A percentile compares a stretch with the other conserved stretches of the same genome.
Conservation (phyloP, 2,113 vertebrate species). For the Pseudorhombus dupliciocellatus region DNA sequence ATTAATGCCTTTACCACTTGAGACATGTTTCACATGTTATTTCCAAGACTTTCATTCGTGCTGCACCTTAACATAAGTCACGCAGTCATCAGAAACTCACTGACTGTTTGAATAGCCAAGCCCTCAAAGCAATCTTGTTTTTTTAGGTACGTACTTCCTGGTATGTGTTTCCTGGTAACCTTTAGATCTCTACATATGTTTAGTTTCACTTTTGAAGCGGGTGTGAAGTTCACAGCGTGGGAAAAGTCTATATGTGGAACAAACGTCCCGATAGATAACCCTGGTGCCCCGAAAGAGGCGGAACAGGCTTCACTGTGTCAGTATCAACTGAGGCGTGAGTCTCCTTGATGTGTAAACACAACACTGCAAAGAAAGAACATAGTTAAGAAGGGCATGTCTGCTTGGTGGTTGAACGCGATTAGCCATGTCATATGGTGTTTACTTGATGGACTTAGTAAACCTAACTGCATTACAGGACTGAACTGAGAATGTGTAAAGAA, state of each 20-base stretch:
- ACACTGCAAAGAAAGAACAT: conserved; percentile 26
- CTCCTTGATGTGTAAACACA: conserved; percentile 31
- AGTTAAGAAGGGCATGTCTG: conserved; percentile 37
- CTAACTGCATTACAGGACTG: background rate
- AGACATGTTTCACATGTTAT: background rate
- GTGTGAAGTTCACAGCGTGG: background rate
- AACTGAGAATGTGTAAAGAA: background rate
- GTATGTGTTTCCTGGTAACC: conserved; percentile 13
- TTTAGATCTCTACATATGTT: background rate
- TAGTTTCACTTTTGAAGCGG: conserved; percentile 16
- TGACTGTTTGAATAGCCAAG: conserved; percentile 19
- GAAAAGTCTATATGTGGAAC: background rate
- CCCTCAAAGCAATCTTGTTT: background rate
- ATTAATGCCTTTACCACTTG: background rate
- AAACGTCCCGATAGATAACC: background rate
- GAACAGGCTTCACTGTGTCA: conserved; percentile 36
- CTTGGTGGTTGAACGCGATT: conserved; percentile 20
- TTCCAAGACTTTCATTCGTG: background rate
- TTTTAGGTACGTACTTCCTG: conserved; percentile 40
- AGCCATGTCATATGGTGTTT: conserved; percentile 18
- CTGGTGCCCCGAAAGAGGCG: background rate
- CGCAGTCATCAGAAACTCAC: background rate
- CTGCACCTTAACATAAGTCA: conserved; percentile 1
- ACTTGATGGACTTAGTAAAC: conserved; percentile 4
- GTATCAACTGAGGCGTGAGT: conserved; percentile 15